Evolutionary conservation across 2,888 invertebrate species (phyloP).

Genomic region (Eupithecia subumbrata): DNA sequence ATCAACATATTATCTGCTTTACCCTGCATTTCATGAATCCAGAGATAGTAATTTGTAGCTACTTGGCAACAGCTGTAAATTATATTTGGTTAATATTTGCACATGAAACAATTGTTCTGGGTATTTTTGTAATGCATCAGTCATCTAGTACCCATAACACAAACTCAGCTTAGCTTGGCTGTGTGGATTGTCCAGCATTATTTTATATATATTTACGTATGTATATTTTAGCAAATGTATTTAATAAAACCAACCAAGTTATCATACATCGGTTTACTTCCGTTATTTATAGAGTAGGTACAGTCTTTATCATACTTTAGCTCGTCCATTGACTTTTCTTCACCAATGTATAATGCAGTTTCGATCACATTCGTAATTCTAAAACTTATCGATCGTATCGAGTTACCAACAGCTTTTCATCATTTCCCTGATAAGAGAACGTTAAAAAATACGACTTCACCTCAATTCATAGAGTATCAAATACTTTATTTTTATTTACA

Average conservation of each 20-base stretch:
- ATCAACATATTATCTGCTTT: background rate
- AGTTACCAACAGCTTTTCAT: constrained; percentile 17
- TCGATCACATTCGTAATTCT: constrained; percentile 11
- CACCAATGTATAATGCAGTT: constrained; percentile 23
- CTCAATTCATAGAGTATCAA: constrained; percentile 30
- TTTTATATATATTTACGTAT: too few species aligned
- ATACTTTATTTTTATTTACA: constrained; percentile 33
- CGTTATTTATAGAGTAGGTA: constrained; percentile 5
- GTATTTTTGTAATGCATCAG: too few species aligned
- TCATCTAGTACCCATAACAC: too few species aligned
- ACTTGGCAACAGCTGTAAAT: background rate
- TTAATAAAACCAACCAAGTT: constrained; percentile 1
- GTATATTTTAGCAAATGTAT: background rate
- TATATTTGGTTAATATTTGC: background rate
- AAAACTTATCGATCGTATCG: constrained; percentile 21
- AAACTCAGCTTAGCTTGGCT: too few species aligned
- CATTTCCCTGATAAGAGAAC: constrained; percentile 36
- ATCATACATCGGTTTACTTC: constrained; percentile 11
- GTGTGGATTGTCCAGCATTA: too few species aligned
- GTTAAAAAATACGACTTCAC: constrained; percentile 32
- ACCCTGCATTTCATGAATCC: background rate
- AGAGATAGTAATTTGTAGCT: background rate
- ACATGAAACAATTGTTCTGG: too few species aligned
- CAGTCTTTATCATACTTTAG: background rate
- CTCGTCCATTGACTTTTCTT: constrained; percentile 11